Conservation (phyloP, 1,140 invertebrate species). For the Conopomorpha cramerella region DNA sequence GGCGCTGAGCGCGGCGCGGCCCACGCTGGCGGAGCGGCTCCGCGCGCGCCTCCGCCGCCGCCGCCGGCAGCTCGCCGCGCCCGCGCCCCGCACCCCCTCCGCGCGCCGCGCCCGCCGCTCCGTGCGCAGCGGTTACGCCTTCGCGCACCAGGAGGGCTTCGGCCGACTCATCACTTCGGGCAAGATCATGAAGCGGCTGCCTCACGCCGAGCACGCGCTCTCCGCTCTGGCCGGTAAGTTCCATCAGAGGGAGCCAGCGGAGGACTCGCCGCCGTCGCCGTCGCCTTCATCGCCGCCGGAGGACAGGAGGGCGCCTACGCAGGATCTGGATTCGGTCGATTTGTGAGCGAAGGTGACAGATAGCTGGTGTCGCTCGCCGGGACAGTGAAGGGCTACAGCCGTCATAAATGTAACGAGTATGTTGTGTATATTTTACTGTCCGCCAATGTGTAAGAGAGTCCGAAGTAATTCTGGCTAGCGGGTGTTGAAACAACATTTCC, state of each 20-base stretch:
- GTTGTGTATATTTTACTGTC: too few species aligned
- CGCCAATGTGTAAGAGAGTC: too few species aligned
- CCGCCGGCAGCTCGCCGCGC: conserved; percentile 67
- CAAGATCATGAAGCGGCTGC: conserved; percentile 91
- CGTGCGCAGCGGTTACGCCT: conserved; percentile 96
- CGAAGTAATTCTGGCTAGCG: too few species aligned
- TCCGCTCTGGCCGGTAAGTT: conserved; percentile 51
- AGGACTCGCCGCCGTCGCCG: conserved; percentile 11
- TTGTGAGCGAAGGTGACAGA: conserved; percentile 21
- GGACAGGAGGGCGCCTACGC: conserved; percentile 31
- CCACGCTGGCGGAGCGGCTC: conserved; percentile 90
- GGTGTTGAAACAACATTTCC: too few species aligned
- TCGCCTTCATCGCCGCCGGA: conserved; percentile 12
- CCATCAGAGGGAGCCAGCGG: conserved; percentile 26
- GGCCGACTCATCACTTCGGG: conserved; percentile 97
- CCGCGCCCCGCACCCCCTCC: conserved; percentile 82
- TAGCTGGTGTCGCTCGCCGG: not conserved
- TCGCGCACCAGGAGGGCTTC: conserved; percentile 95
- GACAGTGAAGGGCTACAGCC: too few species aligned
- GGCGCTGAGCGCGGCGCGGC: conserved; percentile 86
- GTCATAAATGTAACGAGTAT: too few species aligned
- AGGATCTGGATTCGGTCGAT: conserved; percentile 44
- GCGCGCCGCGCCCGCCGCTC: conserved; percentile 85
- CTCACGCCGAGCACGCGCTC: conserved; percentile 65
- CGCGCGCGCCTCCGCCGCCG: conserved; percentile 67